Evolutionary conservation across 2,797 vertebrate genomes (phyloP).

Genomic region (Buphagus erythrorhynchus): DNA sequence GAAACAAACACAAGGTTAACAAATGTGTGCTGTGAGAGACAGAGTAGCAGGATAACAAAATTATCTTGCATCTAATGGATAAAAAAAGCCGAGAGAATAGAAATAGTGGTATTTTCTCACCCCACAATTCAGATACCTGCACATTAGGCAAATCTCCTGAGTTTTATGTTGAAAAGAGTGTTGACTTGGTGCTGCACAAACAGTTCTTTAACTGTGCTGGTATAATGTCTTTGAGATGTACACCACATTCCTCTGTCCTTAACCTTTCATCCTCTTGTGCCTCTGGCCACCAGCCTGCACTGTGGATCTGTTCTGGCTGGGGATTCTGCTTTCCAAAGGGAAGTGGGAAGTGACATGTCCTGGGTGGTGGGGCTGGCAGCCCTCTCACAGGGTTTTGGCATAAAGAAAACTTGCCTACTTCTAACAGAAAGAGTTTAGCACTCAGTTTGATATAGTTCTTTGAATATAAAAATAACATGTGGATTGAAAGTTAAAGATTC

Average conservation of each 20-base stretch:
- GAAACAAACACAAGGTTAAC: not conserved
- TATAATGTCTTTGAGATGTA: not conserved
- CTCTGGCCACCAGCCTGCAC: not conserved
- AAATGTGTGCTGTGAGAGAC: not conserved
- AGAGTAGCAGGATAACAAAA: not conserved
- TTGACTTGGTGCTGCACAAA: not conserved
- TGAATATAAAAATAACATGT: not conserved
- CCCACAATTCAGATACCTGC: not conserved
- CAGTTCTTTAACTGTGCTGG: not conserved
- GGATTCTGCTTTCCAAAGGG: not conserved
- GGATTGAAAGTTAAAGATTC: not conserved
- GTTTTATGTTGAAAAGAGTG: not conserved
- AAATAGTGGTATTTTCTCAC: not conserved
- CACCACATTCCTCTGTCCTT: not conserved
- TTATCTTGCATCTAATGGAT: not conserved
- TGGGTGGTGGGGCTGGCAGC: not conserved
- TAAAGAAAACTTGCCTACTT: not conserved
- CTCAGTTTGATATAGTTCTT: not conserved
- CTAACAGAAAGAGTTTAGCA: not conserved
- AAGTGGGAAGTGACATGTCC: fast-evolving
- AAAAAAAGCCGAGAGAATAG: not conserved
- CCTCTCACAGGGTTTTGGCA: not conserved
- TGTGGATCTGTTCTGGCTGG: not conserved
- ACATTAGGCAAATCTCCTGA: fast-evolving
- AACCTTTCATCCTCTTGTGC: not conserved